These are phyloP conservation scores for Amia ocellicauda DNA, from an alignment of 2,113 vertebrate genomes.

Conservation along the genomic window DNA sequence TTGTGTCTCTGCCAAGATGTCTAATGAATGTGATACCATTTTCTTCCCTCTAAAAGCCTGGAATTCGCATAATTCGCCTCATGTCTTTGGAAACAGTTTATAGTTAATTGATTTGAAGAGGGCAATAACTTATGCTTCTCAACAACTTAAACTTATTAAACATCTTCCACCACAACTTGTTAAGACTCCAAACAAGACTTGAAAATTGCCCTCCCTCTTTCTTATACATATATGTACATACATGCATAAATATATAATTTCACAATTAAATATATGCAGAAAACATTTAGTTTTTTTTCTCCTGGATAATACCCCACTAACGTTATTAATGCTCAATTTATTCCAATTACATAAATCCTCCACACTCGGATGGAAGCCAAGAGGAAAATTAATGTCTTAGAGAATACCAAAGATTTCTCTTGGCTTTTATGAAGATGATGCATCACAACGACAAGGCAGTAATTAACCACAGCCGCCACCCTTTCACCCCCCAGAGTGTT, in stretches of 20 bases:
- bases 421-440: constrained; percentile 19
- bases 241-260: too few species aligned
- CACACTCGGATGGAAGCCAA: constrained; percentile 26
- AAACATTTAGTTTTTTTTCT: too few species aligned
- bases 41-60: background rate
- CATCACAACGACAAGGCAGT: constrained; percentile 4
- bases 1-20: background rate
- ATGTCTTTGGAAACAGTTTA: too few species aligned
- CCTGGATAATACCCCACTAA: constrained; percentile 23
- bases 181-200: too few species aligned
- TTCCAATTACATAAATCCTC: constrained; percentile 31
- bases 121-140: too few species aligned
- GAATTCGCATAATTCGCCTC: background rate
- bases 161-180: too few species aligned
- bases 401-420: constrained; percentile 6
- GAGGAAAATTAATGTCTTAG: constrained; percentile 21
- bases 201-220: too few species aligned
- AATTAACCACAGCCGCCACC: constrained; percentile 25
- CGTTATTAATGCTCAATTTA: constrained; percentile 42
- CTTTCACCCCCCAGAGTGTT: background rate
- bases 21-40: background rate
- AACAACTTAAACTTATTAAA: too few species aligned
- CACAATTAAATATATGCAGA: too few species aligned
- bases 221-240: too few species aligned
- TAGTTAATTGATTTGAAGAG: background rate